phyloP scores from a whole-genome alignment of 2,797 vertebrate genomes.

The Harpagifer antarcticus region DNA sequence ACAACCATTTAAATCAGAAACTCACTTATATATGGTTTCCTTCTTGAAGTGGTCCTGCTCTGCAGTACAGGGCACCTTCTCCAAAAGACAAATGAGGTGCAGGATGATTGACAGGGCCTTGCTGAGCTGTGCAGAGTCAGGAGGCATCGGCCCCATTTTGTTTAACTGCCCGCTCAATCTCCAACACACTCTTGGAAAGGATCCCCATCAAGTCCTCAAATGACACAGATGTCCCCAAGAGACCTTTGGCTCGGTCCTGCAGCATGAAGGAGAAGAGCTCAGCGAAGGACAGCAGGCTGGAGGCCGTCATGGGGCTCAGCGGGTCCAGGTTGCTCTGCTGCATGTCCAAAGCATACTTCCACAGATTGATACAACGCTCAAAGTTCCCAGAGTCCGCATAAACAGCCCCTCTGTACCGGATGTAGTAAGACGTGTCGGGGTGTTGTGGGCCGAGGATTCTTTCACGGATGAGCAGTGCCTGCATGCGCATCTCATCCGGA shows the following conservation, averaged over 20 bases:
- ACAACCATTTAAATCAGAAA: neutral
- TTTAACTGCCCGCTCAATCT: slow-evolving; percentile 95
- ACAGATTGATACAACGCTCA: slow-evolving; percentile 97
- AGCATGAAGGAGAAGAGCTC: slow-evolving; percentile 99
- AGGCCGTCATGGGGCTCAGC: slow-evolving; percentile 97
- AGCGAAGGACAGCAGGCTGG: slow-evolving; percentile 96
- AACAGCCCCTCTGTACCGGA: slow-evolving; percentile 96
- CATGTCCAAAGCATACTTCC: slow-evolving; percentile 99
- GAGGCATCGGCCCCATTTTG: slow-evolving; percentile 88
- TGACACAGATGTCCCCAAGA: slow-evolving; percentile 95
- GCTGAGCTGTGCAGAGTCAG: slow-evolving; percentile 94
- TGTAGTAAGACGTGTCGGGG: slow-evolving; percentile 98
- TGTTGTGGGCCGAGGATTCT: slow-evolving; percentile 97
- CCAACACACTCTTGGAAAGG: slow-evolving; percentile 96
- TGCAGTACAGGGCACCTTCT: slow-evolving; percentile 94
- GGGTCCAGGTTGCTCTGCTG: slow-evolving; percentile 98
- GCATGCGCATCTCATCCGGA: slow-evolving; percentile 99
- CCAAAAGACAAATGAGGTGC: slow-evolving; percentile 97
- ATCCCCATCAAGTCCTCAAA: slow-evolving; percentile 99
- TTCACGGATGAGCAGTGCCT: slow-evolving; percentile 96
- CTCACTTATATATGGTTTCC: slow-evolving; percentile 93
- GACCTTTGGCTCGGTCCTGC: slow-evolving; percentile 96
- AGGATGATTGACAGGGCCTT: slow-evolving; percentile 99
- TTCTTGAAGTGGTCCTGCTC: slow-evolving; percentile 99
- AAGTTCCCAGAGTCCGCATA: slow-evolving; percentile 99